These are phyloP conservation scores for Porites evermanni DNA, from an alignment of 92 coral and sea anemone species.

Conservation along the genomic window DNA sequence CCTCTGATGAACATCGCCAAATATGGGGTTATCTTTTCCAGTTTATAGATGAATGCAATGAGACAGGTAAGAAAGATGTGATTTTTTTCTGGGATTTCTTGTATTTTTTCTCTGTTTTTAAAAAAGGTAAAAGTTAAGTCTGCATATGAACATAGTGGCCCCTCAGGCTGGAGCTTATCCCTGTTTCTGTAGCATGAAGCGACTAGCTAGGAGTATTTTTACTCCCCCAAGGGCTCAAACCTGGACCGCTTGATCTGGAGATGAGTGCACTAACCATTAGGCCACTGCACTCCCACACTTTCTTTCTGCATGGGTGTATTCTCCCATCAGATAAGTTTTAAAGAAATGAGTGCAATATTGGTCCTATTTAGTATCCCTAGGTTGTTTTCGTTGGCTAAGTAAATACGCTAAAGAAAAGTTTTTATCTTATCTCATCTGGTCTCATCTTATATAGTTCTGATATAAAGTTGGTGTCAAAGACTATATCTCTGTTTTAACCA, in stretches of 20 bases:
- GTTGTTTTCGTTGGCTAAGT: slow-evolving; percentile 16
- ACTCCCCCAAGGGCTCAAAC: not conserved
- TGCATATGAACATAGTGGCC: slow-evolving; percentile 16
- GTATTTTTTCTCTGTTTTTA: not conserved
- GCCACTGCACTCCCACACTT: slow-evolving; percentile 27
- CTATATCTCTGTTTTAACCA: slow-evolving; percentile 25
- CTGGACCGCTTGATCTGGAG: not conserved
- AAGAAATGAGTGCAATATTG: slow-evolving; percentile 21
- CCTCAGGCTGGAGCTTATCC: slow-evolving; percentile 20
- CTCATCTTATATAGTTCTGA: slow-evolving; percentile 34
- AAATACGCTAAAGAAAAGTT: slow-evolving; percentile 25
- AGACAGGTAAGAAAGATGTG: slow-evolving; percentile 33
- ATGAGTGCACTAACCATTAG: not conserved
- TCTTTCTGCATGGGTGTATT: slow-evolving; percentile 19
- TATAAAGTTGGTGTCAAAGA: slow-evolving; percentile 21
- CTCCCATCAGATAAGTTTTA: slow-evolving; percentile 25
- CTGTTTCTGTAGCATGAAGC: not conserved
- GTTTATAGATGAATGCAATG: slow-evolving; percentile 40
- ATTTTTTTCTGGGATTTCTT: slow-evolving; percentile 23
- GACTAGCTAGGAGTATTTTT: slow-evolving; percentile 20
- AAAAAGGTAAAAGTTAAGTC: slow-evolving; percentile 17
- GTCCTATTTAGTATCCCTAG: slow-evolving; percentile 17
- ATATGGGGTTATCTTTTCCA: slow-evolving; percentile 37
- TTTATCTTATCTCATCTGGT: slow-evolving; percentile 33
- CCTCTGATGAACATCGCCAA: slow-evolving; percentile 43